A percentile compares a stretch with the other conserved stretches of the same genome.
These are phyloP conservation scores for Orthosia gothica DNA, from an alignment of 2,888 invertebrate species.

Conservation along the genomic window DNA sequence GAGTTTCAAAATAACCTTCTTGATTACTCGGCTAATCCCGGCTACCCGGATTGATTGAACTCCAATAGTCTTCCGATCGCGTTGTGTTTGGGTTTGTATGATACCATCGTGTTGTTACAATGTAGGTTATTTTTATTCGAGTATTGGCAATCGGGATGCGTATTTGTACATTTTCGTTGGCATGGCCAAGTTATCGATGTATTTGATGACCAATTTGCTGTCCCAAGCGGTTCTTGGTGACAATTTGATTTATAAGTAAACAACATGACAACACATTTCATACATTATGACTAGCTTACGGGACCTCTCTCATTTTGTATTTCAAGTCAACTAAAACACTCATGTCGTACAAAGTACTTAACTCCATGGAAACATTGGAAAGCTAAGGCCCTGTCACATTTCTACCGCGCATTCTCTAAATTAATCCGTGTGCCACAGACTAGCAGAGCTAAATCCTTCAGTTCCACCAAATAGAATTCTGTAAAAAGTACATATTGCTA, in stretches of 20 bases:
- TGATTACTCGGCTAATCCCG: not conserved
- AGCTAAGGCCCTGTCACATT: not conserved
- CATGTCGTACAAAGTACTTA: not conserved
- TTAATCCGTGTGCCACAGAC: not conserved
- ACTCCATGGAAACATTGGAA: not conserved
- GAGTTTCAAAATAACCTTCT: constrained; percentile 18
- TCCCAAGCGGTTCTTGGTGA: not conserved
- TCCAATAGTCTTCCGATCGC: constrained; percentile 20
- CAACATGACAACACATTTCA: not conserved
- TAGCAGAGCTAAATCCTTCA: not conserved
- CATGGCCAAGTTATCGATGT: too few species aligned
- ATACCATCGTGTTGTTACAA: constrained; percentile 38
- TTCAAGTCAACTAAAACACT: not conserved
- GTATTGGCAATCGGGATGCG: not conserved
- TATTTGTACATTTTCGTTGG: not conserved
- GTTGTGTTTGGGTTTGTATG: constrained; percentile 31
- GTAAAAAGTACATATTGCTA: constrained; percentile 8
- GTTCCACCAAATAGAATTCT: constrained; percentile 1
- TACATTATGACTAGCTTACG: not conserved
- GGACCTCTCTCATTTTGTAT: not conserved
- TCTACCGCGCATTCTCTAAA: not conserved
- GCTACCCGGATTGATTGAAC: constrained; percentile 19
- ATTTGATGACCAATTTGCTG: not conserved
- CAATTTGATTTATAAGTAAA: not conserved
- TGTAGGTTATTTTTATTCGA: constrained; percentile 2